Evolutionary conservation across 2,888 invertebrate genomes (phyloP).

Genomic region (Epinotia nisella): DNA sequence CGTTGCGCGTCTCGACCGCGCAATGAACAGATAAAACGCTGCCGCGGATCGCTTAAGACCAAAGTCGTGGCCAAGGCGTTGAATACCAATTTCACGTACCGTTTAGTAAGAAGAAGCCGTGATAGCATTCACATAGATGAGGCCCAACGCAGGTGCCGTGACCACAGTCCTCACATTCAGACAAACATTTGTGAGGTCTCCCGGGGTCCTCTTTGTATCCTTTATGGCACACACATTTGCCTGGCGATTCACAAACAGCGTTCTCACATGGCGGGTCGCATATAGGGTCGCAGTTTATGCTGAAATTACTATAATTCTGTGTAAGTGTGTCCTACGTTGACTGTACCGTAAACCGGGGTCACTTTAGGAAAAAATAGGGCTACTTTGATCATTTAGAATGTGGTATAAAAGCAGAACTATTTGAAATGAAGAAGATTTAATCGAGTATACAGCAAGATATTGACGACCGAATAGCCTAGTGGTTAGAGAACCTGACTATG

Average conservation of each 20-base stretch:
- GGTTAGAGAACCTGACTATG: too few relatives aligned
- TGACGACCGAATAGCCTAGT: too few relatives aligned
- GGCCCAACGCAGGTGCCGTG: conserved; percentile 65
- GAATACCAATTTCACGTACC: background rate
- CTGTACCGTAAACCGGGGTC: too few relatives aligned
- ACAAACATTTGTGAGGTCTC: conserved; percentile 43
- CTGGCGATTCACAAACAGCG: conserved; percentile 53
- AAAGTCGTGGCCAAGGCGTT: too few relatives aligned
- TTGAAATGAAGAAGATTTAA: too few relatives aligned
- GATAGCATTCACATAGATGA: conserved; percentile 73
- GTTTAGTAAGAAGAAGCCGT: conserved; percentile 59
- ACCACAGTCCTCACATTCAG: conserved; percentile 48
- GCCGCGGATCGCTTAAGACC: too few relatives aligned
- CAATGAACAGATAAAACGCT: too few relatives aligned
- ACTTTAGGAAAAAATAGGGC: too few relatives aligned
- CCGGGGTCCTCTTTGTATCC: conserved; percentile 45
- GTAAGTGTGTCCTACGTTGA: background rate
- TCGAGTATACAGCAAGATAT: too few relatives aligned
- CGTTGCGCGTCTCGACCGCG: too few relatives aligned
- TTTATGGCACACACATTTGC: conserved; percentile 52
- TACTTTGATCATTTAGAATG: too few relatives aligned
- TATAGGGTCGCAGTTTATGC: conserved; percentile 53
- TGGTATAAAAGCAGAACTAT: too few relatives aligned
- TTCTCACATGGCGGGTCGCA: conserved; percentile 59
- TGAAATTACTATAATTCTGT: conserved; percentile 16